Base-by-base conservation (phyloP, 2,113 vertebrate genomes). In the Rhizomys pruinosus region DNA sequence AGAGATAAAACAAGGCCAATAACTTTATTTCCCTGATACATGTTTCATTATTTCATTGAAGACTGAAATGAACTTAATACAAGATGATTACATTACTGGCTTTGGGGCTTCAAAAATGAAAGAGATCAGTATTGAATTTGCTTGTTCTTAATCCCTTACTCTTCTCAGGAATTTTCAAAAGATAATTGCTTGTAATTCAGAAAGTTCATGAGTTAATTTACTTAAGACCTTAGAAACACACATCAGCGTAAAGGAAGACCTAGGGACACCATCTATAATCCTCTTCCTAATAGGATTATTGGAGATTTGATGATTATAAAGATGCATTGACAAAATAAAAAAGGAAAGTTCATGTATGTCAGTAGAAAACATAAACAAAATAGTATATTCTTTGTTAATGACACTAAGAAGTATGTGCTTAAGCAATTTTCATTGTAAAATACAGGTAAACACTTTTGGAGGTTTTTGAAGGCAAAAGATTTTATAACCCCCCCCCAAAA, bases 121-220 rank as follows among this genome's bases (percentile, higher is more conserved):
- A 87, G 7, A 91, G 88, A 95, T 32, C 4, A 5, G 27, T 92
- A 80, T 72, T 55, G 55, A 34, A 52, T 27, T 66, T 34, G 13
- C 87, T 93, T 96, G 47, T 93, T 89, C 64, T 61, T 94, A 78
- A 91, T 87, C 63, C 55, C 77, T 90, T 23, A 77, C 22, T 94
- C 85, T 97, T 92, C 92, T 82, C 57, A 15, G 76, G 34, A 96
- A 55, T 94, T 96, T 85, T 95, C 32, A 85, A 77, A 96, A 93
- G 61, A 93, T 92, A 96, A 64, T 90, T 96, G 32, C 68, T 79
- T 96, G 6, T 76, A 94, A 91, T 97, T 96, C 25, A 96, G 92
- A 96, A 96, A 95, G 90, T 81, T 95, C 42, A 92, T 66, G 52
- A 95, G 63, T 88, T 96, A 97, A 96, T 95, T 97, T 76, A 87